Conservation (phyloP, 2,797 vertebrate genomes). For the Pogonophryne albipinna region DNA sequence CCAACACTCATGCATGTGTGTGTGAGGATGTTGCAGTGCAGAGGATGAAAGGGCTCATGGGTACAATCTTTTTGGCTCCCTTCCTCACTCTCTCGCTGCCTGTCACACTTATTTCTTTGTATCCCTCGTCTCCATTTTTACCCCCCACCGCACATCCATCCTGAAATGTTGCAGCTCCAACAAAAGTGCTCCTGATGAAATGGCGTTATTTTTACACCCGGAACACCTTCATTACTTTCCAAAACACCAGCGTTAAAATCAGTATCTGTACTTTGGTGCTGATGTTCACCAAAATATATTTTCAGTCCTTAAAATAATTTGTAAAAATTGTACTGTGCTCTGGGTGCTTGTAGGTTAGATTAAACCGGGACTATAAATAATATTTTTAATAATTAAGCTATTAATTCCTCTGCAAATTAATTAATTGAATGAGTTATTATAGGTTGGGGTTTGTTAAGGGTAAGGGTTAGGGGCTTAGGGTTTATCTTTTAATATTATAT, state of each 20-base stretch:
- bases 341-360: no score
- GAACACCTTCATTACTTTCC: background rate
- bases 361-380: no score
- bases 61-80: constrained; percentile 46
- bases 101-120: constrained; percentile 50
- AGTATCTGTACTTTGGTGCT: no score
- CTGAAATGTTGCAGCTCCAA: constrained; percentile 1
- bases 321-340: no score
- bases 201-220: background rate
- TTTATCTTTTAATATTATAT: no score
- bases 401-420: background rate
- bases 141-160: constrained; percentile 12
- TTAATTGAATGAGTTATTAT: background rate
- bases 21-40: constrained; percentile 34
- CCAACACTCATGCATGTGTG: constrained; percentile 25
- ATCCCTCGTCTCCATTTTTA: constrained; percentile 30
- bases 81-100: constrained; percentile 39
- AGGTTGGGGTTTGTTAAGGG: background rate
- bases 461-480: no score
- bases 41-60: constrained; percentile 65
- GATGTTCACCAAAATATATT: no score
- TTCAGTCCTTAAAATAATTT: background rate
- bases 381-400: no score
- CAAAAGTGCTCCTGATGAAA: constrained; percentile 6
- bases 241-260: background rate